A percentile compares a stretch with the other conserved stretches of the same genome.
phyloP scores from a whole-genome alignment of 2,113 vertebrate genomes.

The Semicossyphus pulcher region DNA sequence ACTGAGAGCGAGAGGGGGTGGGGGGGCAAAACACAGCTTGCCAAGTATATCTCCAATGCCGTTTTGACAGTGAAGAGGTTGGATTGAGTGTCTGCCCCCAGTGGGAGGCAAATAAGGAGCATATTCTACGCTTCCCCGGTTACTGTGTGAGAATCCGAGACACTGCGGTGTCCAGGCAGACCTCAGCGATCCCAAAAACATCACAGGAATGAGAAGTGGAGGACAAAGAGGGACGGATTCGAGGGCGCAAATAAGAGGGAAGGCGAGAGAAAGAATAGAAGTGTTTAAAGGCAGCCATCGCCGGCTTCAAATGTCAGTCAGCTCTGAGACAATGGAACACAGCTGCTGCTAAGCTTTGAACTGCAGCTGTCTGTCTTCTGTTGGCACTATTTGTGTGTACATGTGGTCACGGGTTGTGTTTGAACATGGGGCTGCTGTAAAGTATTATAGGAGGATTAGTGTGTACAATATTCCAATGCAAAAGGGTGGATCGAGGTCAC shows the following conservation, averaged over 20 bases:
- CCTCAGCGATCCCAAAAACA: constrained; percentile 69
- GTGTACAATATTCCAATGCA: constrained; percentile 39
- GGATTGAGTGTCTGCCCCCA: constrained; percentile 70
- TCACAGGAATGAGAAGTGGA: constrained; percentile 71
- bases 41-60: constrained; percentile 65
- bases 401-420: constrained; percentile 49
- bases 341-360: constrained; percentile 75
- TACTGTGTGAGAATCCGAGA: constrained; percentile 65
- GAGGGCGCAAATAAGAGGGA: constrained; percentile 58
- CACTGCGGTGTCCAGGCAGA: constrained; percentile 75
- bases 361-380: constrained; percentile 66
- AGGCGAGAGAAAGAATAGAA: constrained; percentile 68
- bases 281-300: constrained; percentile 63
- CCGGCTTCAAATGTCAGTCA: constrained; percentile 66
- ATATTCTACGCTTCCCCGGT: constrained; percentile 57
- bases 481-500: constrained; percentile 66
- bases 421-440: constrained; percentile 38
- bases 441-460: constrained; percentile 57
- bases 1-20: constrained; percentile 4
- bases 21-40: constrained; percentile 34
- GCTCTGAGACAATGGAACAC: constrained; percentile 73
- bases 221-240: constrained; percentile 51
- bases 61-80: constrained; percentile 63
- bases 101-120: constrained; percentile 69
- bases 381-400: constrained; percentile 39